Evolutionary conservation across 1,140 invertebrate species (phyloP).

Genomic region (Bilobella aurantiaca): DNA sequence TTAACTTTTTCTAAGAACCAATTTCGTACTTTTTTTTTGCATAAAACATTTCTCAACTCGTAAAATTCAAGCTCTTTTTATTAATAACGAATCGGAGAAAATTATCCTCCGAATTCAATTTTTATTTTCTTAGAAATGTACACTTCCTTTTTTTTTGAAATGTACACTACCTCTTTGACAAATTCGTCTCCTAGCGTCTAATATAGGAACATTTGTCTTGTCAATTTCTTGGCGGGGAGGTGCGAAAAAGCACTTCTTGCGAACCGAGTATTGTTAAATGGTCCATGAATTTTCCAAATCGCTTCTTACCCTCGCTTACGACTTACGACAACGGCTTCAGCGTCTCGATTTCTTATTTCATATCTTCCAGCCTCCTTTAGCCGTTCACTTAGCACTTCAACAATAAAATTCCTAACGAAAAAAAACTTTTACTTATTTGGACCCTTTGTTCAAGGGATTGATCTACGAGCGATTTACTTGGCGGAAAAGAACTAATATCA

Average conservation of each 20-base stretch:
- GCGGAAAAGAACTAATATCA: too few relatives aligned
- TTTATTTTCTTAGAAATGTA: neutral
- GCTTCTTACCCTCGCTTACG: neutral
- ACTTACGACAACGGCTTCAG: neutral
- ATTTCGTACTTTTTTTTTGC: neutral
- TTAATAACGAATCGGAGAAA: neutral
- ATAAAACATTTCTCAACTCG: neutral
- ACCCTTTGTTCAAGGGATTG: neutral
- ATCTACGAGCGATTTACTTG: neutral
- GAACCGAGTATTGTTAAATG: neutral
- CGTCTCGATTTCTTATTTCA: slow-evolving; percentile 5
- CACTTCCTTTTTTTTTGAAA: neutral
- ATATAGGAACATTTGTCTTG: neutral
- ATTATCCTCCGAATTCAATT: neutral
- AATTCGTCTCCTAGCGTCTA: neutral
- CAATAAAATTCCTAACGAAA: neutral
- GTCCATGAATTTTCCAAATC: slow-evolving; percentile 6
- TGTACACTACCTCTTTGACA: neutral
- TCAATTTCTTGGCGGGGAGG: neutral
- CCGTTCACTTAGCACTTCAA: neutral
- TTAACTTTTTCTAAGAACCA: neutral
- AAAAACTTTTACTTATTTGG: neutral
- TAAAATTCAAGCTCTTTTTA: neutral
- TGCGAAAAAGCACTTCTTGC: neutral
- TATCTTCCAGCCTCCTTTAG: neutral